A percentile compares a stretch with the other conserved stretches of the same genome.
phyloP scores from a whole-genome alignment of 2,113 vertebrate genomes.

The Ameiurus melas region DNA sequence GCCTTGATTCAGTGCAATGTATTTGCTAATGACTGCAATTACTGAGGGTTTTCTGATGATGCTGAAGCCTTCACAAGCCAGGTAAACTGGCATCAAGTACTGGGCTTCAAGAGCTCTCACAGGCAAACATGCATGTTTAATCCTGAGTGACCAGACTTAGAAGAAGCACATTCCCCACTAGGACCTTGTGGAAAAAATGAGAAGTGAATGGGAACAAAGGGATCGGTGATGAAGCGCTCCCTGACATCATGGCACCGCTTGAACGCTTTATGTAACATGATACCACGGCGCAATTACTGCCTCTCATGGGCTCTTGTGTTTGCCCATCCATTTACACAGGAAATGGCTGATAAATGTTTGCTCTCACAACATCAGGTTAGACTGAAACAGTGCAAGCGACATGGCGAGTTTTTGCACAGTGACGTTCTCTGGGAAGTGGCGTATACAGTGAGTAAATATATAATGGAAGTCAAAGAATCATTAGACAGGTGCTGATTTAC shows the following conservation, averaged over 20 bases:
- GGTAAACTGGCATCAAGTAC: background rate
- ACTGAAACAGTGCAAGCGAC: conserved; percentile 14
- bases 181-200: conserved; percentile 49
- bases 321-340: conserved; percentile 52
- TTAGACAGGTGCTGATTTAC: conserved; percentile 35
- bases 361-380: conserved; percentile 31
- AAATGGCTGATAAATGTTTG: conserved; percentile 51
- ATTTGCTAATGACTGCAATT: background rate
- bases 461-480: conserved; percentile 33
- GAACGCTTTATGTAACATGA: conserved; percentile 51
- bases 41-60: conserved; percentile 19
- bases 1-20: background rate
- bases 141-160: conserved; percentile 3
- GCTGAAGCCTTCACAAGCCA: background rate
- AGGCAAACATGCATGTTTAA: conserved; percentile 16
- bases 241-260: conserved; percentile 29
- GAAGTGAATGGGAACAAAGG: conserved; percentile 33
- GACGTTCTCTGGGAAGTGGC: background rate
- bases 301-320: conserved; percentile 33
- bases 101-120: background rate
- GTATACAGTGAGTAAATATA: conserved; percentile 17
- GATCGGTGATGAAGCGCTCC: conserved; percentile 15
- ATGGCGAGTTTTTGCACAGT: conserved; percentile 24
- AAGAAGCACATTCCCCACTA: conserved; percentile 5
- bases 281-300: conserved; percentile 34